Percentiles rank a stretch among this genome's conserved stretches.
Evolutionary conservation across 1,140 invertebrate species (phyloP).

Genomic region (silkworm (Bombyx mori)): ASM3026992v2 NC_085126.1:6270501-6271000

Average conservation of each 20-base stretch:
- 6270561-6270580: no score
- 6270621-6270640: neutral
- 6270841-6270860: no score
- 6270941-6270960: no score
- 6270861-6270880: neutral
- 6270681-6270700: conserved; percentile 92
- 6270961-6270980: no score
- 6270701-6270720: conserved; percentile 89
- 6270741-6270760: conserved; percentile 91
- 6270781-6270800: conserved; percentile 88
- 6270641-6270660: conserved; percentile 78
- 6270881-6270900: neutral
- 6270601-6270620: neutral
- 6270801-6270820: conserved; percentile 70
- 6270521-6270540: no score
- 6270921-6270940: no score
- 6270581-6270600: conserved; percentile 2
- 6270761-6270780: conserved; percentile 81
- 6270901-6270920: no score
- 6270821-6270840: no score
- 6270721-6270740: conserved; percentile 91
- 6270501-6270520: no score
- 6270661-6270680: conserved; percentile 93
- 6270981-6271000: no score
- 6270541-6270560: no score